phyloP scores from a whole-genome alignment of 2,113 vertebrate species.

The Pseudopodoces humilis region DNA sequence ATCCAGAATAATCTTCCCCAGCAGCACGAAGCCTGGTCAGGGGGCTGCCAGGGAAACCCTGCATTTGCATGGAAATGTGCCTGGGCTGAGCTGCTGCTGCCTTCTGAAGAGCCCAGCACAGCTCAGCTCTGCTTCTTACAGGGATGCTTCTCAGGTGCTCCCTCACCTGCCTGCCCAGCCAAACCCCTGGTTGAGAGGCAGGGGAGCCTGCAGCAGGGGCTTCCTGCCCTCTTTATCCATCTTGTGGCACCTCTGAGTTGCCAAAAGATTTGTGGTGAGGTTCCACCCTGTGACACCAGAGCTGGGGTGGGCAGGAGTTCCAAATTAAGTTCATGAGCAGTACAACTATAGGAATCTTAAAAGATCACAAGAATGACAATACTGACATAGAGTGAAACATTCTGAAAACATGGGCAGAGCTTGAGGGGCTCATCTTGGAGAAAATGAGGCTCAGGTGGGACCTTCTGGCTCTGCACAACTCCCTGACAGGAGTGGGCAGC shows the following conservation, averaged over 20 bases:
- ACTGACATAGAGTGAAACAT: rapidly evolving
- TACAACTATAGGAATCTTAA: background rate
- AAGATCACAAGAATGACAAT: background rate
- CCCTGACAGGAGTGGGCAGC: background rate
- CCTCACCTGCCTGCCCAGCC: background rate
- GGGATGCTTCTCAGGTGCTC: background rate
- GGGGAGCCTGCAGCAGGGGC: background rate
- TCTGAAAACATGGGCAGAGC: background rate
- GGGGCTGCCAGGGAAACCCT: background rate
- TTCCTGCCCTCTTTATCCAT: background rate
- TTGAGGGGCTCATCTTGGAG: background rate
- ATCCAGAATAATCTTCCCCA: background rate
- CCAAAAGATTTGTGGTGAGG: too few species aligned
- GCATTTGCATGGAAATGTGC: background rate
- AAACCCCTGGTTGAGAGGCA: rapidly evolving
- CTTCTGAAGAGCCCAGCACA: background rate
- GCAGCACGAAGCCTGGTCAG: background rate
- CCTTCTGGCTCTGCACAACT: background rate
- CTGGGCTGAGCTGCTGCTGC: background rate
- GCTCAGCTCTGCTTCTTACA: background rate
- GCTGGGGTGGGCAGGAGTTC: background rate
- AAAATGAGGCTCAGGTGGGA: background rate
- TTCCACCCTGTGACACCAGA: background rate
- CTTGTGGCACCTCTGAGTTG: background rate
- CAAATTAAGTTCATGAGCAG: background rate